Evolutionary conservation across 2,113 vertebrate species (phyloP), one percentile per base, ranked within the genome.

Genomic region (Loxodonta africana): DNA sequence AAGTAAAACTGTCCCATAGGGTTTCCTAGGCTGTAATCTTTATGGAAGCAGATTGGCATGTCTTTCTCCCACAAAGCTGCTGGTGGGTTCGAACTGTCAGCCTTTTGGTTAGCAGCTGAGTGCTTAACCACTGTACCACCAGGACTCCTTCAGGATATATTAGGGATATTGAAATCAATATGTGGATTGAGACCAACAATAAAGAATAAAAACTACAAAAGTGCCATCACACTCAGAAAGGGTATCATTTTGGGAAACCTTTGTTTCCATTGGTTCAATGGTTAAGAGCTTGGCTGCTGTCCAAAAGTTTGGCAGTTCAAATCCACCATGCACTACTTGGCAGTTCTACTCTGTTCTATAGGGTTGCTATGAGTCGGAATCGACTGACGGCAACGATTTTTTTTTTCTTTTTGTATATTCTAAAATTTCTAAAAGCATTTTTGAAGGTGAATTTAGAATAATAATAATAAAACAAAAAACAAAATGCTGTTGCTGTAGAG

Each of bases 191-290:
- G 33, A 63, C 14, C 3, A 84, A 76, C 11, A 85, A 65, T 10
- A 76, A 48, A 76, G 57, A 77, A 77, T 65, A 92, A 48, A 92
- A 92, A 48, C 60, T 65, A 57, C 60, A 88, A 71, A 88, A 93
- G 28, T 62, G 63, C 28, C 74, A 71, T 87, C 37, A 53, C 1
- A 8, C 26, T 94, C 69, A 71, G 41, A 48, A 48, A 60, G 10
- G 77, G 65, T 73, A 81, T 21, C 15, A 81, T 81, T 94, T 73
- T 71, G 21, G 28, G 28, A 33, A 69, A 77, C 18, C 25, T 44
- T 44, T 77, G 41, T 46, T 77, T 77, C 11, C 26, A 44, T 14
- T 23, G 53, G 53, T 57, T 14, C 53, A 57, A 14, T 57, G 53
- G 12, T 57, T 17, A 57, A 57, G 53, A 57, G 53, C 53, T 57